Evolutionary conservation across 1,140 invertebrate species (phyloP).

Genomic region (Drosophila dunni): DNA sequence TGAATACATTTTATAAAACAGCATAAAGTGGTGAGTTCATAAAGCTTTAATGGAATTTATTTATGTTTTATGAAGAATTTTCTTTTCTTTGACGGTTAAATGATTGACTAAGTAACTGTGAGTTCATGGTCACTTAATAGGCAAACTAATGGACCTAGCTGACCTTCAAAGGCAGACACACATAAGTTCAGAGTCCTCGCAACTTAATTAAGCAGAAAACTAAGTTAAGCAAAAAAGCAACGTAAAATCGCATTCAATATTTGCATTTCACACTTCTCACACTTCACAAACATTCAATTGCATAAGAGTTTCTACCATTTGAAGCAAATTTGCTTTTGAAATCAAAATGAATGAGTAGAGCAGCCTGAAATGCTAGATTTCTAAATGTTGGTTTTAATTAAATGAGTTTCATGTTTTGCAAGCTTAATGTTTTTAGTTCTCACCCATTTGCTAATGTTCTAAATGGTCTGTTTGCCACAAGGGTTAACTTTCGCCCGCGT

Average conservation of each 20-base stretch:
- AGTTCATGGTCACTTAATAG: slow-evolving; percentile 16
- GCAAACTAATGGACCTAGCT: slow-evolving; percentile 46
- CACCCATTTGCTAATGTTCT: background rate
- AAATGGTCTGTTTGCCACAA: background rate
- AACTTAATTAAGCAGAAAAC: background rate
- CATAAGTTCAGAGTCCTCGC: background rate
- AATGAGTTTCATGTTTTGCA: background rate
- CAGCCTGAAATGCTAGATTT: no score
- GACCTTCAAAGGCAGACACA: background rate
- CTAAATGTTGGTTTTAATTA: background rate
- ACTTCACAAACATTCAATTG: no score
- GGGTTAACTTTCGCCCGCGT: background rate
- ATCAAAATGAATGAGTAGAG: no score
- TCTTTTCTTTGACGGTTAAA: background rate
- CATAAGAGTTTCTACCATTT: background rate
- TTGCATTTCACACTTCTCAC: background rate
- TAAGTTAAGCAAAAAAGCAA: background rate
- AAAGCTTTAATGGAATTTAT: background rate
- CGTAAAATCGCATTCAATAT: background rate
- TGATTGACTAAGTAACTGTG: background rate
- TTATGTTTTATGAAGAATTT: background rate
- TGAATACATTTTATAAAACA: background rate
- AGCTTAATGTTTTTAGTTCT: background rate
- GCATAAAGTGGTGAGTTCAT: background rate
- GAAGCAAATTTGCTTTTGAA: background rate